A percentile compares a stretch with the other conserved stretches of the same genome.
These are phyloP conservation scores for Xenopus laevis DNA, from an alignment of 2,113 vertebrate genomes.

Conservation along the genomic window DNA sequence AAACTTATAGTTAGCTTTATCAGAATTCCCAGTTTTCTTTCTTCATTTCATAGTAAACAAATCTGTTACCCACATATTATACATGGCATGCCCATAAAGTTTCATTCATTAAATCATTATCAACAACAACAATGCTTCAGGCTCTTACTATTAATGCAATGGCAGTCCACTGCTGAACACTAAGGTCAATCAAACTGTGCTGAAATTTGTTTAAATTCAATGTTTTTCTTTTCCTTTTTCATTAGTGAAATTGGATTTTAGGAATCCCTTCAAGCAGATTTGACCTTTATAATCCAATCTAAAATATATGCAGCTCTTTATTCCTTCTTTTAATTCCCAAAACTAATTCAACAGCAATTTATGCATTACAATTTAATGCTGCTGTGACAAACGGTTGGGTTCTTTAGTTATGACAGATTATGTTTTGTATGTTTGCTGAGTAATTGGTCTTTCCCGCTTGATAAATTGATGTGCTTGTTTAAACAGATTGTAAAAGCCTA, in stretches of 20 bases:
- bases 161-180: conserved; percentile 1
- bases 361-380: conserved; percentile 18
- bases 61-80: neutral
- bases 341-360: conserved; percentile 18
- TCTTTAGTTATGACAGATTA: conserved; percentile 7
- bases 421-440: conserved; percentile 5
- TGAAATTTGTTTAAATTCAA: conserved; percentile 11
- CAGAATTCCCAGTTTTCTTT: too few species aligned
- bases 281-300: conserved; percentile 37
- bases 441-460: conserved; percentile 25
- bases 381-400: conserved; percentile 6
- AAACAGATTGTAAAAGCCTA: conserved; percentile 14
- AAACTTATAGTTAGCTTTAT: too few species aligned
- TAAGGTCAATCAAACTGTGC: neutral
- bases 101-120: conserved; percentile 1
- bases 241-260: conserved; percentile 27
- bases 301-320: neutral
- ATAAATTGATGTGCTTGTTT: conserved; percentile 31
- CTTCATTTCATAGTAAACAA: neutral
- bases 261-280: conserved; percentile 23
- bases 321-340: neutral
- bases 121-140: neutral
- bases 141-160: conserved; percentile 7
- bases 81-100: neutral
- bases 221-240: conserved; percentile 15